A percentile compares a stretch with the other conserved stretches of the same genome.
phyloP scores from a whole-genome alignment of 2,888 invertebrate genomes.

The Ypsolopha scabrella region DNA sequence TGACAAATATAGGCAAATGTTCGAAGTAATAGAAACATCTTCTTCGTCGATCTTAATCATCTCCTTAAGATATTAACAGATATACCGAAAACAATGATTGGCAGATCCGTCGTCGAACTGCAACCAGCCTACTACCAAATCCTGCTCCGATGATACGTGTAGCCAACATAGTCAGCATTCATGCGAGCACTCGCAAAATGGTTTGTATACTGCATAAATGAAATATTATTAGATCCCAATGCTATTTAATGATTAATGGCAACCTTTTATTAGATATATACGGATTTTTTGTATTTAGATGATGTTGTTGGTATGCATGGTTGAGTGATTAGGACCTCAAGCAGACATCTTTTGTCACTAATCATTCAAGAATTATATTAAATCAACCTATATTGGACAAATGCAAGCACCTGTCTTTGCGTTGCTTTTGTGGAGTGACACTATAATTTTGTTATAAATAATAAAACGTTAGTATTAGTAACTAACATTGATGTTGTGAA shows the following conservation, averaged over 20 bases:
- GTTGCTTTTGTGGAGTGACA: no score
- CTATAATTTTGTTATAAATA: no score
- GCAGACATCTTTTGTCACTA: no score
- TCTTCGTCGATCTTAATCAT: neutral
- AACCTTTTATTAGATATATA: no score
- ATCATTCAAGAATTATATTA: neutral
- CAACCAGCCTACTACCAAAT: conserved; percentile 24
- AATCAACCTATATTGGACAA: neutral
- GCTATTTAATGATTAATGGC: no score
- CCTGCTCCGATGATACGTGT: conserved; percentile 47
- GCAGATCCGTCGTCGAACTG: conserved; percentile 39
- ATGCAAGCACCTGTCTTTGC: no score
- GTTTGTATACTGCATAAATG: conserved; percentile 31
- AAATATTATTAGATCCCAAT: no score
- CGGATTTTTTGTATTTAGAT: no score
- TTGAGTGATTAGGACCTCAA: no score
- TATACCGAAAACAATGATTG: conserved; percentile 12
- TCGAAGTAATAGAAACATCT: neutral
- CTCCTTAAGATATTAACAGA: no score
- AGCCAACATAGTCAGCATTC: conserved; percentile 48
- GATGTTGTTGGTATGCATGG: no score
- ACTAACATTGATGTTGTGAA: conserved; percentile 5
- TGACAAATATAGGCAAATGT: no score
- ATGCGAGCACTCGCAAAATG: conserved; percentile 46
- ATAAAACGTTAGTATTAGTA: conserved; percentile 4